Conservation (phyloP, 2,888 invertebrate genomes). For the Apamea crenata region DNA sequence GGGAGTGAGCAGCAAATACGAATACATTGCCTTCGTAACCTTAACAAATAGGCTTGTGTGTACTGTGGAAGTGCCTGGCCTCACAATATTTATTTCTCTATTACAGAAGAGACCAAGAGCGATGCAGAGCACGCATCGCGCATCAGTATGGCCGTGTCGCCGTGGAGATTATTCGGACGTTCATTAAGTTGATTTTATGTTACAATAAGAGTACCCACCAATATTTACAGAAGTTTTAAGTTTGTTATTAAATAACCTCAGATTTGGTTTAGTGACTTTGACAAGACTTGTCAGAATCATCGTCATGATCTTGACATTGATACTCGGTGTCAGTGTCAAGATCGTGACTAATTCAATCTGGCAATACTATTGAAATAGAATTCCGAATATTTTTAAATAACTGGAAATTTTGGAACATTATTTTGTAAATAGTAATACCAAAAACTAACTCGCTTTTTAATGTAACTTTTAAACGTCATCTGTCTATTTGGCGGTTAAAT, state of each 20-base stretch:
- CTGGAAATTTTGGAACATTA: not conserved
- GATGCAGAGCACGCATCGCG: slow-evolving; percentile 61
- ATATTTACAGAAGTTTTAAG: no score
- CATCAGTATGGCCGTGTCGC: slow-evolving; percentile 61
- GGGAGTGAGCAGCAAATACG: not conserved
- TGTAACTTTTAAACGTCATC: not conserved
- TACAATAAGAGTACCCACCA: no score
- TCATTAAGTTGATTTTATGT: no score
- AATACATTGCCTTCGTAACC: not conserved
- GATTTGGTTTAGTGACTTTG: no score
- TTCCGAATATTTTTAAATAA: not conserved
- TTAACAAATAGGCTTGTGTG: not conserved
- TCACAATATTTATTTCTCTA: not conserved
- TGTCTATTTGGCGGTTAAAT: no score
- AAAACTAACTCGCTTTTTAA: not conserved
- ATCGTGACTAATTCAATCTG: not conserved
- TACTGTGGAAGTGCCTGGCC: slow-evolving; percentile 16
- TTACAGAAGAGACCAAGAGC: slow-evolving; percentile 13
- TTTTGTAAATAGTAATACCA: not conserved
- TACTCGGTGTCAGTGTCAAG: not conserved
- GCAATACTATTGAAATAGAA: not conserved
- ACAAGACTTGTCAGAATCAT: not conserved
- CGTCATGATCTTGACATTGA: not conserved
- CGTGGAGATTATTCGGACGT: slow-evolving; percentile 17
- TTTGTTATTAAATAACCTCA: not conserved